Evolutionary conservation across 2,797 vertebrate species (phyloP).

Genomic region (Microctenopoma lineatum): DNA sequence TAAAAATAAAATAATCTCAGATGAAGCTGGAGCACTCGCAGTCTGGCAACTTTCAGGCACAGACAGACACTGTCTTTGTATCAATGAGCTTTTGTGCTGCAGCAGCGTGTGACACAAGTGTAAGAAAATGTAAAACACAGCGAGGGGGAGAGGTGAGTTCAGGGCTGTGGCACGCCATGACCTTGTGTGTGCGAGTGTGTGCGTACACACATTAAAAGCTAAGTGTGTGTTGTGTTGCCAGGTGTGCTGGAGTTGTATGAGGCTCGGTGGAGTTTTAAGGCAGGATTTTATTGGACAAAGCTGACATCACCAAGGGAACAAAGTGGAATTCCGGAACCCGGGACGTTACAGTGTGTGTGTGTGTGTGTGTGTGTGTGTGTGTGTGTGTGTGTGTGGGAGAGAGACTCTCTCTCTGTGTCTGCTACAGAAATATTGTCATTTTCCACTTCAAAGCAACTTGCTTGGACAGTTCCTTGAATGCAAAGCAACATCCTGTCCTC

Average conservation of each 20-base stretch:
- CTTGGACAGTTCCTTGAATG: constrained; percentile 17
- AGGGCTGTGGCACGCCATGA: constrained; percentile 29
- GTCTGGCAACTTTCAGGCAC: not conserved
- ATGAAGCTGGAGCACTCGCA: not conserved
- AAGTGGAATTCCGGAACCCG: constrained; percentile 71
- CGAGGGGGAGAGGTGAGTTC: constrained; percentile 25
- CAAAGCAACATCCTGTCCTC: constrained; percentile 31
- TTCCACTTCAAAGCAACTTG: constrained; percentile 30
- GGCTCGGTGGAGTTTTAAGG: constrained; percentile 75
- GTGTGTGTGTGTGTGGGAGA: constrained; percentile 16
- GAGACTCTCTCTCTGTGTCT: not conserved
- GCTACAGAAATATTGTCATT: constrained; percentile 20
- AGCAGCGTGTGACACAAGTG: not conserved
- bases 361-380: constrained; percentile 19
- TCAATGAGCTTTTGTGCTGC: not conserved
- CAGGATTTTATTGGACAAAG: constrained; percentile 67
- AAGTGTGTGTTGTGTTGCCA: constrained; percentile 74
- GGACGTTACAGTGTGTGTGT: constrained; percentile 28
- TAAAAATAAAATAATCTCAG: constrained; percentile 19
- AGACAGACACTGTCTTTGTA: not conserved
- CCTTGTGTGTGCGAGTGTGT: constrained; percentile 40
- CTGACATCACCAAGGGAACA: constrained; percentile 74
- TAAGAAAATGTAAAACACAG: constrained; percentile 34
- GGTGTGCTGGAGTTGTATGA: constrained; percentile 70
- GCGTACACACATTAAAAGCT: constrained; percentile 49